Evolutionary conservation across 1,140 invertebrate species (phyloP).

Genomic region (Halesus radiatus): DNA sequence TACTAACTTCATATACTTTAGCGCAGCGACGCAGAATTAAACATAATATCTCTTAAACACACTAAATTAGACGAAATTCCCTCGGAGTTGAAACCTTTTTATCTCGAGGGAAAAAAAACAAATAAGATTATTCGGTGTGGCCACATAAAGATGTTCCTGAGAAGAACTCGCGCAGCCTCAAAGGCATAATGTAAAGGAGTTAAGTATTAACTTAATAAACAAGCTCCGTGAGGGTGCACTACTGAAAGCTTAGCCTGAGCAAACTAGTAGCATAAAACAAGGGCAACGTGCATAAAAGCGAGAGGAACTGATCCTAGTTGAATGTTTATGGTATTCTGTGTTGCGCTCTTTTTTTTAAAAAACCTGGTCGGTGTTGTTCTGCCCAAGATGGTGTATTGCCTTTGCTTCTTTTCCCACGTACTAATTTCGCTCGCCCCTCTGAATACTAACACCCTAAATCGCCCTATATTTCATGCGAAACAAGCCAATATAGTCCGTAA

Average conservation of each 20-base stretch:
- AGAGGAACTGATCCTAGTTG: too few relatives aligned
- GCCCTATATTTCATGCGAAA: not conserved
- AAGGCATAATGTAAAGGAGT: conserved; percentile 12
- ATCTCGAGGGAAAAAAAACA: too few relatives aligned
- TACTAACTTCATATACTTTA: too few relatives aligned
- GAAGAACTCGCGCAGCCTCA: not conserved
- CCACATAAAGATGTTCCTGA: not conserved
- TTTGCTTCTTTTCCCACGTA: conserved; percentile 40
- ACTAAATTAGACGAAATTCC: too few relatives aligned
- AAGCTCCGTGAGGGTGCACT: not conserved
- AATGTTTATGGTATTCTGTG: not conserved
- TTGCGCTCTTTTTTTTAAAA: not conserved
- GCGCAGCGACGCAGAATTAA: too few relatives aligned
- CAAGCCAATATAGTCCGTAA: conserved; percentile 35
- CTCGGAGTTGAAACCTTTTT: too few relatives aligned
- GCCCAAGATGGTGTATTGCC: not conserved
- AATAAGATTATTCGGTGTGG: too few relatives aligned
- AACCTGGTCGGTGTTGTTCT: too few relatives aligned
- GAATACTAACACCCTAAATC: conserved; percentile 7
- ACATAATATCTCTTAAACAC: too few relatives aligned
- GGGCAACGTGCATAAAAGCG: not conserved
- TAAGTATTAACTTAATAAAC: conserved; percentile 38
- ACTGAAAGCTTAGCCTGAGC: not conserved
- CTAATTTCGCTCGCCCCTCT: conserved; percentile 29
- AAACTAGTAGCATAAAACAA: not conserved